phyloP scores from a whole-genome alignment of 2,888 invertebrate genomes.

The Chorisops tibialis region DNA sequence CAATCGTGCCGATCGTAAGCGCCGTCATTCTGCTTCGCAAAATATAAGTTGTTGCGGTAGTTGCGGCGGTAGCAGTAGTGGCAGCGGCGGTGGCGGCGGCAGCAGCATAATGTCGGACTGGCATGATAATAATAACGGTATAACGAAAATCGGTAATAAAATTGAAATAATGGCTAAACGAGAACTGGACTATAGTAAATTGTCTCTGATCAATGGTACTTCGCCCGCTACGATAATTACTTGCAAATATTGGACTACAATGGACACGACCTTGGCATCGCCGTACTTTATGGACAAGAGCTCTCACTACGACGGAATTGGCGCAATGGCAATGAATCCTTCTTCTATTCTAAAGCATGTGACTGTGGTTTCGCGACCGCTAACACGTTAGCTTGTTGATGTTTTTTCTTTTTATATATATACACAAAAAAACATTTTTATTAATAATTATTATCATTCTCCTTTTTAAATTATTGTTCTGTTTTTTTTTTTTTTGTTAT shows the following conservation, averaged over 20 bases:
- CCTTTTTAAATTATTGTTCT: too few relatives aligned
- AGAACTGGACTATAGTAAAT: conserved; percentile 21
- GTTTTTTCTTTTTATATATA: neutral
- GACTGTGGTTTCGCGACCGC: conserved; percentile 43
- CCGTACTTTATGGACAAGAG: conserved; percentile 42
- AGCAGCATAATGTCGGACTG: neutral
- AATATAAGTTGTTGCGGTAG: conserved; percentile 39
- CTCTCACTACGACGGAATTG: conserved; percentile 33
- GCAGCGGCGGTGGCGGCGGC: neutral
- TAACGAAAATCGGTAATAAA: conserved; percentile 28
- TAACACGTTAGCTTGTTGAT: conserved; percentile 39
- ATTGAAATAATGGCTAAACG: conserved; percentile 28
- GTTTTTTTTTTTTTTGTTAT: neutral
- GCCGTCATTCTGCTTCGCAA: conserved; percentile 57
- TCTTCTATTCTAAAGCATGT: conserved; percentile 44
- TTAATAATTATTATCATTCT: neutral
- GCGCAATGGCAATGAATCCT: conserved; percentile 35
- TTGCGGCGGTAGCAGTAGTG: conserved; percentile 33
- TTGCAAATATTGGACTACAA: conserved; percentile 44
- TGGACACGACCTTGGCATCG: conserved; percentile 34
- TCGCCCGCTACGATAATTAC: conserved; percentile 41
- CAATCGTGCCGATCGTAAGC: conserved; percentile 56
- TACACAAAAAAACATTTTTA: conserved; percentile 11
- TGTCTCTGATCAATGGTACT: conserved; percentile 15
- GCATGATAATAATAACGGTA: conserved; percentile 9